Conservation (phyloP, 2,888 invertebrate genomes). For the Cantharis rustica region DNA sequence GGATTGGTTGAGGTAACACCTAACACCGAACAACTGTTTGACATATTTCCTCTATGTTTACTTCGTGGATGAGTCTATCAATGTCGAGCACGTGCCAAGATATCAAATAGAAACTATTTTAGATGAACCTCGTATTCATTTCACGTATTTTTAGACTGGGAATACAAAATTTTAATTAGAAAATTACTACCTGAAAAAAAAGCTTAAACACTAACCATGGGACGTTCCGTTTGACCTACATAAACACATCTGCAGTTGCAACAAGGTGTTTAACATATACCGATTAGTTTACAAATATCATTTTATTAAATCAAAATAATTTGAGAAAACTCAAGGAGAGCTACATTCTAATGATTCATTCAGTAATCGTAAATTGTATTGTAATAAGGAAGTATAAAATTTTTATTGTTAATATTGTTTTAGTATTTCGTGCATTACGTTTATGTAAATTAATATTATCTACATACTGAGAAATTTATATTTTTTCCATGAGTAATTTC, state of each 20-base stretch:
- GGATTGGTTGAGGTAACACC: neutral
- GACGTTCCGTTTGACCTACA: neutral
- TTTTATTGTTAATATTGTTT: neutral
- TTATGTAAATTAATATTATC: neutral
- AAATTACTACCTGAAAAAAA: neutral
- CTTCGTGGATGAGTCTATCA: neutral
- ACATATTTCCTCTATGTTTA: neutral
- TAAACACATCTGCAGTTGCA: neutral
- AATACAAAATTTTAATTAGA: neutral
- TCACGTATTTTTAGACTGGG: neutral
- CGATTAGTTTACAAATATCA: neutral
- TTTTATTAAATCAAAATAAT: neutral
- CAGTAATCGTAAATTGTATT: neutral
- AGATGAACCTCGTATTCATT: neutral
- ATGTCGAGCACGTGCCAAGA: conserved; percentile 2
- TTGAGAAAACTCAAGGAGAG: neutral
- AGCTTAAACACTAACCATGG: neutral
- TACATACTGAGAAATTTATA: neutral
- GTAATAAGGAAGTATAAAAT: neutral
- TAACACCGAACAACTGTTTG: neutral
- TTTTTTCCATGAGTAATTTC: neutral
- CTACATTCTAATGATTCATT: neutral
- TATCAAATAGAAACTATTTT: conserved; percentile 14
- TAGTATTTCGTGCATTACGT: neutral
- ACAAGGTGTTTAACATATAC: neutral